Percentiles rank a stretch among this genome's conserved stretches.
Conservation (phyloP, 2,113 vertebrate genomes). For the Meriones unguiculatus region DNA sequence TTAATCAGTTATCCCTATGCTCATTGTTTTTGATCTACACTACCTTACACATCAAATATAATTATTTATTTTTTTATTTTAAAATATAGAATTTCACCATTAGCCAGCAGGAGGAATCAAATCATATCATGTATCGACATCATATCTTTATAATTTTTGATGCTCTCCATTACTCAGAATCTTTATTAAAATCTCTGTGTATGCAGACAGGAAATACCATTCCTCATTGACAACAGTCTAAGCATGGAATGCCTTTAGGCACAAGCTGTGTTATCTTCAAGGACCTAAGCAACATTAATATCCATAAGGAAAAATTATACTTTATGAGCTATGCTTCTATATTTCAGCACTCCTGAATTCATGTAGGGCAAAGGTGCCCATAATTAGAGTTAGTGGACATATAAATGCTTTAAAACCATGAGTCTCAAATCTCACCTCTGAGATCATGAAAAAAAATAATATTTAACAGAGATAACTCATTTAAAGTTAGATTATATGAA, state of each 20-base stretch:
- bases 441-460: not conserved
- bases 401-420: not conserved
- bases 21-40: not conserved
- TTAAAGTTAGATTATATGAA: constrained; percentile 25
- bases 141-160: not conserved
- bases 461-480: constrained; percentile 41
- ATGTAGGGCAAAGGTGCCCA: not conserved
- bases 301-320: not conserved
- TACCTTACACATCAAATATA: not conserved
- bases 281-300: not conserved
- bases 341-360: not conserved
- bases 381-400: not conserved
- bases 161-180: not conserved
- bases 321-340: not conserved
- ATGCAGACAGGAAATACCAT: not conserved
- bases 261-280: not conserved
- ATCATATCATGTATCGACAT: not conserved
- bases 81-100: not conserved
- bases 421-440: not conserved
- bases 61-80: not conserved
- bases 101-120: not conserved
- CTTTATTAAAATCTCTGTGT: not conserved
- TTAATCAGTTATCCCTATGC: not conserved
- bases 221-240: not conserved
- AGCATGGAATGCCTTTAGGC: not conserved